Evolutionary conservation across 2,888 invertebrate species (phyloP).

Genomic region (Spodoptera picta): DNA sequence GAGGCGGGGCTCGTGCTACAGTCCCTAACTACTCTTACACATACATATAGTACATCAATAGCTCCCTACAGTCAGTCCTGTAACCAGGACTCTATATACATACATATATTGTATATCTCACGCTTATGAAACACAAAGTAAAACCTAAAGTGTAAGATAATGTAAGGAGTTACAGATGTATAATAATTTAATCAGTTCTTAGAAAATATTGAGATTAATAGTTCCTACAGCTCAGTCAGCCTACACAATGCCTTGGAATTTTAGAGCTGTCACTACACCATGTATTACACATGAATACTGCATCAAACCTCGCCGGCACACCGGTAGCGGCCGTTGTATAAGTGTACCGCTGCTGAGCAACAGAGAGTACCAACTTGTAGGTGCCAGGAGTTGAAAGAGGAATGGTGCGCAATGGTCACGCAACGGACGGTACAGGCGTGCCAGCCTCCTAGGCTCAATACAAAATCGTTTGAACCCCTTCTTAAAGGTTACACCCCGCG

Average conservation of each 20-base stretch:
- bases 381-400: no score
- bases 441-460: no score
- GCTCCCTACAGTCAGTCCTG: conserved; percentile 25
- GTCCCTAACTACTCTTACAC: conserved; percentile 13
- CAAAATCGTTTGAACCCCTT: not conserved
- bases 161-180: conserved; percentile 16
- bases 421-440: no score
- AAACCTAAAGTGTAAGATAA: conserved; percentile 21
- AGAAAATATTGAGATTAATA: conserved; percentile 67
- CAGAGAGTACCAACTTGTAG: no score
- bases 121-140: conserved; percentile 42
- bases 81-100: conserved; percentile 31
- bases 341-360: no score
- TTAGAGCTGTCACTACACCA: conserved; percentile 40
- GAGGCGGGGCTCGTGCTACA: conserved; percentile 8
- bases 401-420: no score
- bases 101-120: conserved; percentile 6
- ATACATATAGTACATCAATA: conserved; percentile 4
- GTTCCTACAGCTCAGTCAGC: conserved; percentile 52
- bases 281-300: conserved; percentile 23
- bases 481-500: conserved; percentile 43
- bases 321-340: no score
- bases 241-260: conserved; percentile 29
- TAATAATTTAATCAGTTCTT: conserved; percentile 57
- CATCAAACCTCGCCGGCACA: no score